These are phyloP conservation scores for Scotopteryx bipunctaria DNA, from an alignment of 2,888 invertebrate genomes.

Conservation along the genomic window DNA sequence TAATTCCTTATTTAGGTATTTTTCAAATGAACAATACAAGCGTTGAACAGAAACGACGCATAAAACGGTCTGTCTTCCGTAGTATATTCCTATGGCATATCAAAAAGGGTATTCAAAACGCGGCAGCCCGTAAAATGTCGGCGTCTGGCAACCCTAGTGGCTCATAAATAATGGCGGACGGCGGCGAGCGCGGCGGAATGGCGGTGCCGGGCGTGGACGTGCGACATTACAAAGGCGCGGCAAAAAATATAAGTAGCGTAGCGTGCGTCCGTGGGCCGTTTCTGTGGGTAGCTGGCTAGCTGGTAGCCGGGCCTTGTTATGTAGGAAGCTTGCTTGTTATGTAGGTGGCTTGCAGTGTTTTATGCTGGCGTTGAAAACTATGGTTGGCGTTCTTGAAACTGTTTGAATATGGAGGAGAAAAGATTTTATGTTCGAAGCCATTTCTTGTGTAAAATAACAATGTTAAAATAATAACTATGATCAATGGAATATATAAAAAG, in stretches of 20 bases:
- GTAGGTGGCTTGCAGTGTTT: background rate
- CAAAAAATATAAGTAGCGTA: slow-evolving; percentile 67
- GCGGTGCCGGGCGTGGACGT: slow-evolving; percentile 48
- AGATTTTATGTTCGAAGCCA: no score
- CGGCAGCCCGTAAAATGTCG: slow-evolving; percentile 8
- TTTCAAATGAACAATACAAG: no score
- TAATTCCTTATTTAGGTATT: no score
- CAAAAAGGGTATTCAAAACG: background rate
- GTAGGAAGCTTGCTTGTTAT: no score
- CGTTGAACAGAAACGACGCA: background rate
- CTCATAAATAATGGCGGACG: slow-evolving; percentile 38
- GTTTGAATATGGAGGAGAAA: no score
- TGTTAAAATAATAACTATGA: no score
- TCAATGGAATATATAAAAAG: no score
- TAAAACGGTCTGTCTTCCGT: background rate
- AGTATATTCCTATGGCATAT: background rate
- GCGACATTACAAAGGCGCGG: slow-evolving; percentile 73
- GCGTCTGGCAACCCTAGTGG: slow-evolving; percentile 21
- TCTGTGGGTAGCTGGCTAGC: slow-evolving; percentile 10
- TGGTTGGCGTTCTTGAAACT: no score
- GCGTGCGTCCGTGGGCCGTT: slow-evolving; percentile 36
- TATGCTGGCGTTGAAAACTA: no score
- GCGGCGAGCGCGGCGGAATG: slow-evolving; percentile 40
- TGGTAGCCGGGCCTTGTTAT: no score
- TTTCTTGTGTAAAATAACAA: no score